Evolutionary conservation across 2,888 invertebrate species (phyloP).

Genomic region (Limnephilus rhombicus): DNA sequence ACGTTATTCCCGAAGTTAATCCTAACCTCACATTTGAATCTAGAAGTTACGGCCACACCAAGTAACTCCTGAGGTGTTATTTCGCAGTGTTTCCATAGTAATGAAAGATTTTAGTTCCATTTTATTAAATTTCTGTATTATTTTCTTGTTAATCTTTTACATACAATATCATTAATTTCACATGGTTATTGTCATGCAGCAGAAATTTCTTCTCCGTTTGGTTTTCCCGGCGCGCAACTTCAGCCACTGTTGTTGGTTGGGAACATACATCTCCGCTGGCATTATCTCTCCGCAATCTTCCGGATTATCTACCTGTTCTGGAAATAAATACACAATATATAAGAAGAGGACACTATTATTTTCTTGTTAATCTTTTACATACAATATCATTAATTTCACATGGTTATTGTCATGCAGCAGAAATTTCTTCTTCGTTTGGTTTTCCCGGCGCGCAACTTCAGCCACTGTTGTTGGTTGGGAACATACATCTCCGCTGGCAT

Average conservation of each 20-base stretch:
- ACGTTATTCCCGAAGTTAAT: too few species aligned
- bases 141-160: too few species aligned
- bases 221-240: slow-evolving; percentile 82
- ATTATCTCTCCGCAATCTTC: slow-evolving; percentile 78
- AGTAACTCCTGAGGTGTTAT: too few species aligned
- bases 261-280: slow-evolving; percentile 96
- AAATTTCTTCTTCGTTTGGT: slow-evolving; percentile 66
- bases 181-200: slow-evolving; percentile 64
- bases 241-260: slow-evolving; percentile 93
- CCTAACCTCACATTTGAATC: too few species aligned
- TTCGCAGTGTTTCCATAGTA: too few species aligned
- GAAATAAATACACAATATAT: background rate
- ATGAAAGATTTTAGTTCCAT: too few species aligned
- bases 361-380: too few species aligned
- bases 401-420: slow-evolving; percentile 65
- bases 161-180: background rate
- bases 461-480: slow-evolving; percentile 93
- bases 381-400: slow-evolving; percentile 11
- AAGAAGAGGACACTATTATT: background rate
- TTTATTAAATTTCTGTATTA: too few species aligned
- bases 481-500: slow-evolving; percentile 97
- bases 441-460: slow-evolving; percentile 84
- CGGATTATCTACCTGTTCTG: slow-evolving; percentile 58
- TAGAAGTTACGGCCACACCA: too few species aligned
- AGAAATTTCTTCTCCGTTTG: slow-evolving; percentile 65